Conservation (phyloP, 2,888 invertebrate genomes). For the Pammene aurita region DNA sequence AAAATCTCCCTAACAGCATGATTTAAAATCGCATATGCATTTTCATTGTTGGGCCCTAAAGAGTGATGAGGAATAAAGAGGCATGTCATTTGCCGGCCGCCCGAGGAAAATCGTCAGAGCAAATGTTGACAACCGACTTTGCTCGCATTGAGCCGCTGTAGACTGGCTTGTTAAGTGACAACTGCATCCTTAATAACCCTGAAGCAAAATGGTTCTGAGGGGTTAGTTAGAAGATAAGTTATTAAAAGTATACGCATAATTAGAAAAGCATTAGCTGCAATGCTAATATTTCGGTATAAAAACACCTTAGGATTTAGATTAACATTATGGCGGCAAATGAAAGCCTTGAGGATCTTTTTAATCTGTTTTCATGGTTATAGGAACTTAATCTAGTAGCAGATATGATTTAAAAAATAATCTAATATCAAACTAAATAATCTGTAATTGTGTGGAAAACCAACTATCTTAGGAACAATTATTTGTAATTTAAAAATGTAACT, state of each 20-base stretch:
- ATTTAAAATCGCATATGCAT: constrained; percentile 63
- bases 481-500: too few relatives aligned
- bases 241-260: not conserved
- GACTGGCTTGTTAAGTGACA: constrained; percentile 24
- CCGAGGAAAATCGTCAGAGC: constrained; percentile 66
- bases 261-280: too few relatives aligned
- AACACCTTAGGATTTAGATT: too few relatives aligned
- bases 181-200: constrained; percentile 25
- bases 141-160: constrained; percentile 51
- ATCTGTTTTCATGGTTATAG: too few relatives aligned
- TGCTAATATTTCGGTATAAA: too few relatives aligned
- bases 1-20: constrained; percentile 15
- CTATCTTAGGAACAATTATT: too few relatives aligned
- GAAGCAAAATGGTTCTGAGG: not conserved
- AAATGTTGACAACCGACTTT: constrained; percentile 75
- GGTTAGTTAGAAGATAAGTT: not conserved
- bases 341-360: too few relatives aligned
- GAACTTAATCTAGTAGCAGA: too few relatives aligned
- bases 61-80: constrained; percentile 58
- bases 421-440: too few relatives aligned
- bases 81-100: constrained; percentile 70
- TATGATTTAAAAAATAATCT: too few relatives aligned
- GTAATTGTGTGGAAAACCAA: too few relatives aligned
- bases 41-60: constrained; percentile 59
- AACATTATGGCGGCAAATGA: too few relatives aligned